Evolutionary conservation across 2,797 vertebrate species (phyloP).

Genomic region (Orientallactaga sibirica): DNA sequence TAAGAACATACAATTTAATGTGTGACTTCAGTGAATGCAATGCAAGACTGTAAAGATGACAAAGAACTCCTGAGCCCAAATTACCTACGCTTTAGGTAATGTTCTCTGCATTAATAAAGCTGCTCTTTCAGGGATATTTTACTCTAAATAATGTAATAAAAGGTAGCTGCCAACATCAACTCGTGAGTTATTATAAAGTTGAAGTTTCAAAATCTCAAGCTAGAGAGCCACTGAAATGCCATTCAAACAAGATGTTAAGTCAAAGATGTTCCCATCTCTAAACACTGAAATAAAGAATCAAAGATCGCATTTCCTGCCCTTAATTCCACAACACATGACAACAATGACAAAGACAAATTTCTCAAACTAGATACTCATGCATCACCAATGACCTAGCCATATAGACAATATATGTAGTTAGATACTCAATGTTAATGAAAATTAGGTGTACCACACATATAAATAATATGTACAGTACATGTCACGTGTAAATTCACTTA

Average conservation of each 20-base stretch:
- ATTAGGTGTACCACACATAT: background rate
- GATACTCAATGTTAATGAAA: background rate
- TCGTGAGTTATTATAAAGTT: constrained; percentile 84
- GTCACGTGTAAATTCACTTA: background rate
- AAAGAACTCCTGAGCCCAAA: constrained; percentile 81
- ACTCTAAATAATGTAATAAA: constrained; percentile 86
- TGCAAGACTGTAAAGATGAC: constrained; percentile 84
- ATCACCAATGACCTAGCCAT: background rate
- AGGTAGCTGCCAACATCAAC: constrained; percentile 84
- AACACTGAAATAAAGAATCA: constrained; percentile 76
- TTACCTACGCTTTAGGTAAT: constrained; percentile 84
- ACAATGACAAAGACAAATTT: constrained; percentile 5
- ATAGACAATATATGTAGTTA: background rate
- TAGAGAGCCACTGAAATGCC: constrained; percentile 80
- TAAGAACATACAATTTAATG: constrained; percentile 85
- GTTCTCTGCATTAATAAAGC: constrained; percentile 81
- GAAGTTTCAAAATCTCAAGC: constrained; percentile 85
- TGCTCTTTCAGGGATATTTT: constrained; percentile 84
- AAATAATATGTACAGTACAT: rapidly evolving
- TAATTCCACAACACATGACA: constrained; percentile 77
- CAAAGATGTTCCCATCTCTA: constrained; percentile 80
- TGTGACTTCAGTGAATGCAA: constrained; percentile 80
- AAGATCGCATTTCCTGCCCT: constrained; percentile 77
- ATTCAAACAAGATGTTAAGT: constrained; percentile 84
- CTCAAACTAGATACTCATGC: constrained; percentile 66